phyloP scores from a whole-genome alignment of 2,113 vertebrate species.

The Gallinago paraguaiae region DNA sequence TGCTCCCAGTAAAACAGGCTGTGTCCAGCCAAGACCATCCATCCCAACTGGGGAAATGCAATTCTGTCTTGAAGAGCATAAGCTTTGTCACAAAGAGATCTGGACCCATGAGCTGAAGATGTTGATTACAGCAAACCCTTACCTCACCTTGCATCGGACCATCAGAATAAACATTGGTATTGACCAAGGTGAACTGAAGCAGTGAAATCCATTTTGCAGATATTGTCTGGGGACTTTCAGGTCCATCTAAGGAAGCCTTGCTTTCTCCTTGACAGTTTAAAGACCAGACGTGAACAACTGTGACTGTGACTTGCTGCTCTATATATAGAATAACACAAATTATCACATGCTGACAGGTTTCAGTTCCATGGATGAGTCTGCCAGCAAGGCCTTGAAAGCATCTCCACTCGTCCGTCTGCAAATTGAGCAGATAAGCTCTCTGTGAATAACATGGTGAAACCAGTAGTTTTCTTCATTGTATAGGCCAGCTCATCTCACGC shows the following conservation, averaged over 20 bases:
- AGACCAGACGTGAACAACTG: conserved; percentile 27
- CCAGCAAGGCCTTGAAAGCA: conserved; percentile 27
- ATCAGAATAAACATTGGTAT: not conserved
- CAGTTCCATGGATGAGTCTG: conserved; percentile 41
- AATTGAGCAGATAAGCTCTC: not conserved
- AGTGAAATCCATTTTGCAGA: not conserved
- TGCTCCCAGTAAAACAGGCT: not conserved
- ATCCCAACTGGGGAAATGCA: not conserved
- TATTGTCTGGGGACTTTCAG: not conserved
- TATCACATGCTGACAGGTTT: conserved; percentile 43
- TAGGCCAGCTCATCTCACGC: not conserved
- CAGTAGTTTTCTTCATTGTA: not conserved
- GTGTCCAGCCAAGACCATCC: not conserved
- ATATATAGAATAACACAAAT: conserved; percentile 63
- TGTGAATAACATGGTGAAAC: not conserved
- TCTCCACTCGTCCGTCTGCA: not conserved
- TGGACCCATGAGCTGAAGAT: not conserved
- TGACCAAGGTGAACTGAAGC: not conserved
- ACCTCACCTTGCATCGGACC: not conserved
- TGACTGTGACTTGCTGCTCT: not conserved
- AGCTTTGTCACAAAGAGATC: not conserved
- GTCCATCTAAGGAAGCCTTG: conserved; percentile 17
- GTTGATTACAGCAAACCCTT: not conserved
- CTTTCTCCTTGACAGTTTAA: conserved; percentile 52
- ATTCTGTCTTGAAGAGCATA: not conserved